Evolutionary conservation across 2,888 invertebrate genomes (phyloP).

Genomic region (Conchocele bisecta): DNA sequence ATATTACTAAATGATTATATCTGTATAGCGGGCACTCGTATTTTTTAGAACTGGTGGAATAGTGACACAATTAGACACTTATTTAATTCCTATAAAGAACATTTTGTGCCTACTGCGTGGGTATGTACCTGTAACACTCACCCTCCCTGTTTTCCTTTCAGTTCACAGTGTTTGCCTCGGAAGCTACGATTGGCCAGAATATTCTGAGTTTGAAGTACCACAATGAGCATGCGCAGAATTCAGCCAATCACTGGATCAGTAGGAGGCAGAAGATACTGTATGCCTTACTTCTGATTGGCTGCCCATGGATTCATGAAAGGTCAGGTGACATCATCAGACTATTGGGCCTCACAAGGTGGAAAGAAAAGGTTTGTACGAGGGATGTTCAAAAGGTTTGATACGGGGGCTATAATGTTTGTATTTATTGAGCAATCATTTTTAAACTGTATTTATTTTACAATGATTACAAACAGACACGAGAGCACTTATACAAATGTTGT

Average conservation of each 20-base stretch:
- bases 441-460: too few relatives aligned
- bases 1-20: too few relatives aligned
- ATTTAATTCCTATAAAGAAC: too few relatives aligned
- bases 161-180: constrained; percentile 71
- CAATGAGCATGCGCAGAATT: constrained; percentile 40
- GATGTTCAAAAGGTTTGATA: neutral
- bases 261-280: constrained; percentile 73
- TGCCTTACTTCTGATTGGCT: constrained; percentile 72
- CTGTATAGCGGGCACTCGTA: too few relatives aligned
- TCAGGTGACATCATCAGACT: constrained; percentile 59
- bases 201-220: constrained; percentile 89
- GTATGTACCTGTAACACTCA: too few relatives aligned
- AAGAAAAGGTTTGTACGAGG: constrained; percentile 50
- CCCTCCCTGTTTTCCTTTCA: constrained; percentile 65
- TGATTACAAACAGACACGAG: too few relatives aligned
- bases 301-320: constrained; percentile 77
- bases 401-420: too few relatives aligned
- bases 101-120: too few relatives aligned
- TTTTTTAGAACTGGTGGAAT: too few relatives aligned
- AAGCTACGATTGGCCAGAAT: constrained; percentile 91
- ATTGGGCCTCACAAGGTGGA: constrained; percentile 55
- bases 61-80: too few relatives aligned
- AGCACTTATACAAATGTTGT: too few relatives aligned
- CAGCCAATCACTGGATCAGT: constrained; percentile 65
- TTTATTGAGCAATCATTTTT: too few relatives aligned